Evolutionary conservation across 2,797 vertebrate species (phyloP), one percentile per base, ranked within the genome.

Genomic region (Furcifer pardalis): DNA sequence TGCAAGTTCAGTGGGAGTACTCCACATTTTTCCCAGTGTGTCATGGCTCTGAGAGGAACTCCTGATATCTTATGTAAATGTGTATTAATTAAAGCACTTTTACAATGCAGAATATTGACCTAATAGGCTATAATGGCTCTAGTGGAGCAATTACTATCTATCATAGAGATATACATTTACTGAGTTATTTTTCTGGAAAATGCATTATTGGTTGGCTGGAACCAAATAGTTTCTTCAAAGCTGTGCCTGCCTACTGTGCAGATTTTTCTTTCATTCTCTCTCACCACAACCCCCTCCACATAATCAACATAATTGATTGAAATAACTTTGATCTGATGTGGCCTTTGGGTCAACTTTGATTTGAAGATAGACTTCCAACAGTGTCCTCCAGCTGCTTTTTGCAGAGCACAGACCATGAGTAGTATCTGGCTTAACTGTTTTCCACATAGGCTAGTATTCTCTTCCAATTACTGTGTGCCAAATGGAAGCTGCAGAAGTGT

Each of bases 1-100:
- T 7, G 25, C 21, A 86, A 68, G 46, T 75, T 62, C 15, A 84
- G 79, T 77, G 37, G 52, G n/a, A 77, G 73, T 71, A 37, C 60
- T 66, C 65, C 66, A 59, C 42, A 72, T 73, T 84, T 87, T 65
- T 52, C 74, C 89, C 66, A 23, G 71, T 46, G 71, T n/a, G 82
- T 40, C 46, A 7, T 0, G 0, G 60, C 86, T 88, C 62, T 23
- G 90, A 91, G 42, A 78, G 91, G 88, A 88, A 90, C 86, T 87
- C 84, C 84, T 82, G 77, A 84, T 88, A 82, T 86, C 90, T 93
- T 93, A 90, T 86, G 90, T 92, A 93, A 94, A 91, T 90, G 91
- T 83, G 85, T 94, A 93, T 94, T 93, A 94, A 94, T 94, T 94
- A 93, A 93, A 92, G 92, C 92, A 91, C 92, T 92, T 87, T 93